Evolutionary conservation across 2,797 vertebrate species (phyloP).

Genomic region (Echeneis naucrates): DNA sequence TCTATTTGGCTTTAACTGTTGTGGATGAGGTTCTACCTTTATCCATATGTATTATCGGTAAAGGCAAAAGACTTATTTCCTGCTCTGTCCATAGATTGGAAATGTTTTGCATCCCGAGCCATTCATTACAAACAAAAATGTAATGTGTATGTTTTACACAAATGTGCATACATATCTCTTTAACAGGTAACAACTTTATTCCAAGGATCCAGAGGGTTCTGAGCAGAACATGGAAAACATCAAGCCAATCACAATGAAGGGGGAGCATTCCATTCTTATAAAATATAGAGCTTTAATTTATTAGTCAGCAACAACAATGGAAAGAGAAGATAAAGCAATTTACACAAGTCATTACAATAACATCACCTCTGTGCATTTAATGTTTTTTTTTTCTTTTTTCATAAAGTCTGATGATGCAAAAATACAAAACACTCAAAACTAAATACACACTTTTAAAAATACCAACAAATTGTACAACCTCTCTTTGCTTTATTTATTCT

Average conservation of each 20-base stretch:
- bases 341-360: constrained; percentile 84
- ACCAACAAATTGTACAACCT: constrained; percentile 80
- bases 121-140: constrained; percentile 41
- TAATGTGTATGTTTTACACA: constrained; percentile 61
- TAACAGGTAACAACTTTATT: constrained; percentile 82
- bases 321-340: constrained; percentile 80
- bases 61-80: constrained; percentile 3
- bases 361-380: constrained; percentile 82
- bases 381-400: constrained; percentile 72
- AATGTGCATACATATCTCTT: constrained; percentile 75
- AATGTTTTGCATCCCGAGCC: background rate
- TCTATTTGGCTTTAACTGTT: background rate
- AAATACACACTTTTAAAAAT: constrained; percentile 75
- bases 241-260: constrained; percentile 77
- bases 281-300: constrained; percentile 92
- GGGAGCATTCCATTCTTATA: constrained; percentile 84
- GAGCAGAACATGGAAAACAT: constrained; percentile 77
- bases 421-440: constrained; percentile 73
- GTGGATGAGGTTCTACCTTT: background rate
- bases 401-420: constrained; percentile 73
- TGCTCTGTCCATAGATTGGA: background rate
- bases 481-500: constrained; percentile 50
- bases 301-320: constrained; percentile 87
- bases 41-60: constrained; percentile 22
- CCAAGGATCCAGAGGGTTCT: constrained; percentile 74